phyloP scores from a whole-genome alignment of 2,888 invertebrate genomes.

The Drosophila falleni region DNA sequence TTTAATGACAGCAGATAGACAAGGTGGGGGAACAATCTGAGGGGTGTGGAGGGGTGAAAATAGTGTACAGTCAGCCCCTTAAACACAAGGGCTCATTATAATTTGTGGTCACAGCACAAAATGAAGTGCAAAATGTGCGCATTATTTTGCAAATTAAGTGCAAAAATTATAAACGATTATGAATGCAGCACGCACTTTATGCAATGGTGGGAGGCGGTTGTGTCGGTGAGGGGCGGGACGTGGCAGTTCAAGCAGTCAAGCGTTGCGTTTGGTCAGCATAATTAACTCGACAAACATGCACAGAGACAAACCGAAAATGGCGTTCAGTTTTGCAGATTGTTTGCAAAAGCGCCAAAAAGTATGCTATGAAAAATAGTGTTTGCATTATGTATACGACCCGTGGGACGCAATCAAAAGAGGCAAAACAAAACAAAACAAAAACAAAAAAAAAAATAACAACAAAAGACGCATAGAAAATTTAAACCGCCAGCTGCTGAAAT shows the following conservation, averaged over 20 bases:
- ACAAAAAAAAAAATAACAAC: constrained; percentile 22
- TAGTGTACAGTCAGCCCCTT: constrained; percentile 50
- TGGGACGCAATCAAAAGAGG: constrained; percentile 25
- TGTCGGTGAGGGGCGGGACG: constrained; percentile 28
- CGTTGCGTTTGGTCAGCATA: constrained; percentile 74
- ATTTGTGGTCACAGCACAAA: constrained; percentile 76
- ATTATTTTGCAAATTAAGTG: constrained; percentile 74
- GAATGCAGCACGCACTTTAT: constrained; percentile 30
- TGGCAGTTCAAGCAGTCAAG: constrained; percentile 57
- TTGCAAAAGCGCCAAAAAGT: constrained; percentile 56
- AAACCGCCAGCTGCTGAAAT: constrained; percentile 32
- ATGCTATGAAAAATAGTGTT: constrained; percentile 66
- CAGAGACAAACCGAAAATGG: constrained; percentile 54
- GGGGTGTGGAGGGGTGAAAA: neutral
- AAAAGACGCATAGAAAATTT: constrained; percentile 51
- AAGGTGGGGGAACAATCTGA: neutral
- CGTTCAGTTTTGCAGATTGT: constrained; percentile 33
- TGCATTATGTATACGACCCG: constrained; percentile 62
- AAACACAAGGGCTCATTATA: constrained; percentile 78
- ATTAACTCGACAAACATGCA: constrained; percentile 53
- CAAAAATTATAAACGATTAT: constrained; percentile 76
- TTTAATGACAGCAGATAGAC: constrained; percentile 39
- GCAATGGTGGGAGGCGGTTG: neutral
- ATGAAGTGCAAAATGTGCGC: constrained; percentile 75
- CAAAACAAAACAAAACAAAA: neutral